Conservation (phyloP, 2,797 vertebrate species). For the Epinephelus malabaricus region DNA sequence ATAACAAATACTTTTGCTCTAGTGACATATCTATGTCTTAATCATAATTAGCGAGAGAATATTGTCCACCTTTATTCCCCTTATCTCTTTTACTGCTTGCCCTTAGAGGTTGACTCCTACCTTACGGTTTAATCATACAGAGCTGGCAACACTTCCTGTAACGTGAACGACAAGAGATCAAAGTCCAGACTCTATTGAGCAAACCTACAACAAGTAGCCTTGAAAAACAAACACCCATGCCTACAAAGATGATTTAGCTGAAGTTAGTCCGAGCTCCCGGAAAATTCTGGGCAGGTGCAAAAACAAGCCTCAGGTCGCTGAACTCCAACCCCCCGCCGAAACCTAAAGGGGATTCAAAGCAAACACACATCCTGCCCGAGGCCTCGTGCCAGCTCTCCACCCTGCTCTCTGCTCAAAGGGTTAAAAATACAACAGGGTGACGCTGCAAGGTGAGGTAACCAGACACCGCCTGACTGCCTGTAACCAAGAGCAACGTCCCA, state of each 20-base stretch:
- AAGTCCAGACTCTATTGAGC: conserved; percentile 70
- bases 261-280: conserved; percentile 37
- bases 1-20: background rate
- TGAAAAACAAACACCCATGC: conserved; percentile 60
- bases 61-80: conserved; percentile 12
- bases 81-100: conserved; percentile 17
- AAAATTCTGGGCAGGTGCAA: conserved; percentile 65
- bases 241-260: conserved; percentile 26
- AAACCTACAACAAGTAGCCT: conserved; percentile 41
- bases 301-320: conserved; percentile 59
- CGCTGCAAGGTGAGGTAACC: conserved; percentile 84
- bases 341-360: conserved; percentile 60
- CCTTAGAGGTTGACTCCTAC: conserved; percentile 46
- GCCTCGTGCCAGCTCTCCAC: conserved; percentile 54
- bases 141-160: conserved; percentile 59
- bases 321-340: conserved; percentile 57
- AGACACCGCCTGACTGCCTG: conserved; percentile 81
- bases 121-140: conserved; percentile 64
- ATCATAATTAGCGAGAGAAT: conserved; percentile 39
- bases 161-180: conserved; percentile 64
- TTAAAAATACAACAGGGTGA: conserved; percentile 78
- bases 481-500: conserved; percentile 81
- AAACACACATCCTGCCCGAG: conserved; percentile 63
- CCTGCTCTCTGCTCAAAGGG: conserved; percentile 69
- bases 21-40: conserved; percentile 4